Percentiles rank a stretch among this genome's conserved stretches.
These are phyloP conservation scores for Lithobates pipiens DNA, from an alignment of 2,797 vertebrate genomes.

Conservation along the genomic window DNA sequence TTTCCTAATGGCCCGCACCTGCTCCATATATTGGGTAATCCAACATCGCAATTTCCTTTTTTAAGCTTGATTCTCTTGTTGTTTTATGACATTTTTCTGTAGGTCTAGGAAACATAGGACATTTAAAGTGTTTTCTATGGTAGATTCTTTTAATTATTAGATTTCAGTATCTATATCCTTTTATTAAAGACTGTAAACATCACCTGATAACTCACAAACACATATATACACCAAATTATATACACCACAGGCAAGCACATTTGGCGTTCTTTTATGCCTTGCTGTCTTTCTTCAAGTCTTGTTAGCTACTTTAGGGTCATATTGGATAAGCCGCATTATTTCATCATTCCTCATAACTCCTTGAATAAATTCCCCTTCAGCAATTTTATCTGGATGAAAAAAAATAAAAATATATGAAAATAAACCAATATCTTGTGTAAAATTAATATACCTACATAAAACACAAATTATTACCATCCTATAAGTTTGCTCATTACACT, in stretches of 20 bases:
- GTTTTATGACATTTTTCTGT: too few species aligned
- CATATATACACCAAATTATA: constrained; percentile 2
- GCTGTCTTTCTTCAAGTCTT: background rate
- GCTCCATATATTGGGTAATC: too few species aligned
- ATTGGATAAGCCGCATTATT: constrained; percentile 64
- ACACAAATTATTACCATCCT: too few species aligned
- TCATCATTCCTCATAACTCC: constrained; percentile 64
- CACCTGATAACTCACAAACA: constrained; percentile 28
- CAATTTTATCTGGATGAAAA: constrained; percentile 60
- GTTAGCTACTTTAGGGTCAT: constrained; percentile 50
- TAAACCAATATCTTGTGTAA: background rate
- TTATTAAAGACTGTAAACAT: background rate
- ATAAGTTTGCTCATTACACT: too few species aligned
- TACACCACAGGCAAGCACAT: background rate
- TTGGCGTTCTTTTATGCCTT: constrained; percentile 11
- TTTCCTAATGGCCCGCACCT: too few species aligned
- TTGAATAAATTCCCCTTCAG: constrained; percentile 64
- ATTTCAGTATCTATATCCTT: background rate
- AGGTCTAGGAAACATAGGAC: too few species aligned
- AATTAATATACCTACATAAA: too few species aligned
- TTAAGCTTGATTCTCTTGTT: too few species aligned
- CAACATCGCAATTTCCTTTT: too few species aligned
- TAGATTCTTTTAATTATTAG: background rate
- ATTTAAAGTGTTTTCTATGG: background rate
- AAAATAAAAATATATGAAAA: background rate